phyloP scores from a whole-genome alignment of 2,113 vertebrate species.

The Gobio gobio region DNA sequence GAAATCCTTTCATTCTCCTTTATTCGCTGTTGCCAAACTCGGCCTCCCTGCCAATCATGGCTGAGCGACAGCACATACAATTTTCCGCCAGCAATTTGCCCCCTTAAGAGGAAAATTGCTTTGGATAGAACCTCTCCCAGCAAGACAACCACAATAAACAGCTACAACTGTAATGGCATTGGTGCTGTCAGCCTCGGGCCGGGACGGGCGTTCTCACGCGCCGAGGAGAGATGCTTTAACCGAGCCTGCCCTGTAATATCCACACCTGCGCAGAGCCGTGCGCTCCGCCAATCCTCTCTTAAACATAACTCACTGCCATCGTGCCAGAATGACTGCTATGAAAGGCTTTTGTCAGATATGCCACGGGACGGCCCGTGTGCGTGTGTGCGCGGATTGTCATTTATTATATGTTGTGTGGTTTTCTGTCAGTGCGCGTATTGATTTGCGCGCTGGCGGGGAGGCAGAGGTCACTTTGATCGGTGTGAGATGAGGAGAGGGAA shows the following conservation, averaged over 20 bases:
- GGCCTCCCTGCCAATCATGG: constrained; percentile 73
- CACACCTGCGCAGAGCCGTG: constrained; percentile 82
- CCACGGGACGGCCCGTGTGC: constrained; percentile 64
- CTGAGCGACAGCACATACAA: constrained; percentile 78
- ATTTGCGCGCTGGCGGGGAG: constrained; percentile 82
- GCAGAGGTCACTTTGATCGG: constrained; percentile 93
- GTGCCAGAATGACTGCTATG: constrained; percentile 88
- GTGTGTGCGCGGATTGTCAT: constrained; percentile 77
- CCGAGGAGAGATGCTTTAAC: constrained; percentile 73
- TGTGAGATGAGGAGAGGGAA: constrained; percentile 79
- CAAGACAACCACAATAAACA: constrained; percentile 77
- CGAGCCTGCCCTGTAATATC: constrained; percentile 85
- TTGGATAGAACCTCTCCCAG: constrained; percentile 79
- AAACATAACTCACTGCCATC: constrained; percentile 86
- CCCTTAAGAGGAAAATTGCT: constrained; percentile 85
- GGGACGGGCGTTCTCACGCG: constrained; percentile 72
- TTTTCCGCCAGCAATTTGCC: constrained; percentile 80
- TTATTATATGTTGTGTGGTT: constrained; percentile 89
- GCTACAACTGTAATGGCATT: constrained; percentile 83
- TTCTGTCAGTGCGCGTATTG: constrained; percentile 86
- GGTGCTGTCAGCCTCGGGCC: constrained; percentile 76
- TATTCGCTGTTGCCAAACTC: constrained; percentile 65
- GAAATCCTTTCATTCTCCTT: constrained; percentile 75
- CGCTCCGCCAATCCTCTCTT: constrained; percentile 85
- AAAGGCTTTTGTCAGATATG: constrained; percentile 84